Evolutionary conservation across 23 tunicate species (phyloP).

Genomic region (Halocynthia roretzi): DNA sequence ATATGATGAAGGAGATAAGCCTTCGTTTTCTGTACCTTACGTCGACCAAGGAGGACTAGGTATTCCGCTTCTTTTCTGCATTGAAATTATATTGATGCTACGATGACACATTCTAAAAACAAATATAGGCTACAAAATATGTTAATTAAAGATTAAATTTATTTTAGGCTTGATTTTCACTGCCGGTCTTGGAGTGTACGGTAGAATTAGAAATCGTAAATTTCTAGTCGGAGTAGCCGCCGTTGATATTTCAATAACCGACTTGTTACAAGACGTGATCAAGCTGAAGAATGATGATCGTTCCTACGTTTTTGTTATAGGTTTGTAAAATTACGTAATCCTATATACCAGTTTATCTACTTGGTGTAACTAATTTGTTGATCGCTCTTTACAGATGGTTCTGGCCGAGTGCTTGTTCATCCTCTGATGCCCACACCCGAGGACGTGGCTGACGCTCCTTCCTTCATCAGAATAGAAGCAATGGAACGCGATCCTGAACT

Average conservation of each 20-base stretch:
- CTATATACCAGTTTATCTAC: not conserved
- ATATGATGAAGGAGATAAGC: slow-evolving; percentile 3
- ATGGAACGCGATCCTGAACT: slow-evolving; percentile 27
- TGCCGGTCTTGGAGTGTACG: slow-evolving; percentile 20
- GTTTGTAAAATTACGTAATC: slow-evolving; percentile 6
- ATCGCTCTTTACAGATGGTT: slow-evolving; percentile 10
- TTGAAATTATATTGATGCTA: too few species aligned
- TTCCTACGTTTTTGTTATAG: slow-evolving; percentile 41
- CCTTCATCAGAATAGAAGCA: slow-evolving; percentile 22
- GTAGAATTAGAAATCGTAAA: not conserved
- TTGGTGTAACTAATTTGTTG: too few species aligned
- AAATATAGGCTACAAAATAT: not conserved
- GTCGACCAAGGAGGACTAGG: slow-evolving; percentile 44
- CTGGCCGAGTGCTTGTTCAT: slow-evolving; percentile 41
- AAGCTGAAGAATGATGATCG: slow-evolving; percentile 19
- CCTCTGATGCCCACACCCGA: slow-evolving; percentile 41
- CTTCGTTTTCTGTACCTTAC: slow-evolving; percentile 44
- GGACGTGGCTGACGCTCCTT: slow-evolving; percentile 10
- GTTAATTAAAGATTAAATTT: not conserved
- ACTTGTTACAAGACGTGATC: slow-evolving; percentile 22
- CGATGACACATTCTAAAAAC: too few species aligned
- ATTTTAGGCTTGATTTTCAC: slow-evolving; percentile 42
- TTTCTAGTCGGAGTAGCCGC: slow-evolving; percentile 31
- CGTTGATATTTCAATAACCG: slow-evolving; percentile 27
- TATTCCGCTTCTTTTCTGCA: not conserved